phyloP scores from a whole-genome alignment of 2,888 invertebrate species.

The Clepsis dumicolana region DNA sequence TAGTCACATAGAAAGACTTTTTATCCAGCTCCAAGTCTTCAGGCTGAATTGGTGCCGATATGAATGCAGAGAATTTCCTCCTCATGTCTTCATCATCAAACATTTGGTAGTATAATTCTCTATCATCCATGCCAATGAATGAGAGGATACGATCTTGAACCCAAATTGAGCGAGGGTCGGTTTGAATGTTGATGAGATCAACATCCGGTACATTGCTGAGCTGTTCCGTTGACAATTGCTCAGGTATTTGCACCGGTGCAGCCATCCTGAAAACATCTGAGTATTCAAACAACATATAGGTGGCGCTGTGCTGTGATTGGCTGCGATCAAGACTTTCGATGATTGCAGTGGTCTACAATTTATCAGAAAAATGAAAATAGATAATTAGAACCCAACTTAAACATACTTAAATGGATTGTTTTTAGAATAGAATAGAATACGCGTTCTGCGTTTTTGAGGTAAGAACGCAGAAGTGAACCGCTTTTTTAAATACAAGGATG shows the following conservation, averaged over 20 bases:
- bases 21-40: conserved; percentile 79
- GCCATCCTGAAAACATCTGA: conserved; percentile 1
- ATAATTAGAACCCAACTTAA: too few relatives aligned
- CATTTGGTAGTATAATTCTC: conserved; percentile 87
- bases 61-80: conserved; percentile 64
- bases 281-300: neutral
- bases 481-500: too few relatives aligned
- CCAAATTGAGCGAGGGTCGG: conserved; percentile 89
- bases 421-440: too few relatives aligned
- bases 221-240: neutral
- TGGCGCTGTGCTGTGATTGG: too few relatives aligned
- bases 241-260: conserved; percentile 4
- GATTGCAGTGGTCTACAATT: too few relatives aligned
- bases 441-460: too few relatives aligned
- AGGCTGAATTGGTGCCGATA: conserved; percentile 60
- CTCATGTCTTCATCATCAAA: conserved; percentile 83
- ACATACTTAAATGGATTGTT: too few relatives aligned
- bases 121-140: conserved; percentile 85
- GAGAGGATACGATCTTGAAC: conserved; percentile 87
- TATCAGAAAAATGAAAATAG: too few relatives aligned
- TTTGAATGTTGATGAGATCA: conserved; percentile 55
- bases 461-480: too few relatives aligned
- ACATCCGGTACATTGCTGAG: conserved; percentile 4
- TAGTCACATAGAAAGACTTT: conserved; percentile 88
- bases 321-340: too few relatives aligned